Evolutionary conservation across 2,113 vertebrate species (phyloP), one percentile per base, ranked within the genome.

Genomic region (Verasper variegatus): DNA sequence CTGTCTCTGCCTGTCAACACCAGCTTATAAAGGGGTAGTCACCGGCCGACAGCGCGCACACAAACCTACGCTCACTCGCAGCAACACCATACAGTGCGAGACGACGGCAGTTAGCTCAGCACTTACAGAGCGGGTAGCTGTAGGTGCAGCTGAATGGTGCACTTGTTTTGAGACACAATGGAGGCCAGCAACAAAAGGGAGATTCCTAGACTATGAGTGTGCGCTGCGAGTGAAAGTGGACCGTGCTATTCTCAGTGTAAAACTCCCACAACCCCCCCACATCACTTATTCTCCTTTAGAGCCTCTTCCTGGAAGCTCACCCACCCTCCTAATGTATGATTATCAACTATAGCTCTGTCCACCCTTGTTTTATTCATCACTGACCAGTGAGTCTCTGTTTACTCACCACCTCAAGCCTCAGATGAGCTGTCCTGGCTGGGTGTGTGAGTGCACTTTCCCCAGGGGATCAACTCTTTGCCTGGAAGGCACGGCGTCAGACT

Each of bases 1-100:
- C 90, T 88, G 88, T 88, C 88, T 91, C 71, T 66, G 73, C 78
- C 91, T 92, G 90, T 95, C 93, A 90, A 69, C 93, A 87, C 92
- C 86, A 85, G 77, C 72, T 57, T 88, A 95, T 94, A 88, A 93
- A 83, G 78, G 40, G 84, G 78, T 54, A 86, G 67, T 73, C 85
- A 56, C 64, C 76, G 66, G 51, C 64, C 18, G 63, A 79, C 85
- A 66, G 73, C 69, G 68, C 69, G 47, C 75, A 65, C 72, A 76
- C 54, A 68, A 58, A 64, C 42, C 47, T 37, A 45, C 58, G 56
- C 77, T 74, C 75, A 21, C 76, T 27, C 51, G 15, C 26, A 13
- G 51, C 51, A 23, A 49, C 24, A 49, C 37, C 40, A 61, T 15
- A 37, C 23, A 35, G 21, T 15, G 61, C 5, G 0, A 65, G 62